Evolutionary conservation across 2,797 vertebrate species (phyloP), one percentile per base, ranked within the genome.

Genomic region (Sorex maritimensis): DNA sequence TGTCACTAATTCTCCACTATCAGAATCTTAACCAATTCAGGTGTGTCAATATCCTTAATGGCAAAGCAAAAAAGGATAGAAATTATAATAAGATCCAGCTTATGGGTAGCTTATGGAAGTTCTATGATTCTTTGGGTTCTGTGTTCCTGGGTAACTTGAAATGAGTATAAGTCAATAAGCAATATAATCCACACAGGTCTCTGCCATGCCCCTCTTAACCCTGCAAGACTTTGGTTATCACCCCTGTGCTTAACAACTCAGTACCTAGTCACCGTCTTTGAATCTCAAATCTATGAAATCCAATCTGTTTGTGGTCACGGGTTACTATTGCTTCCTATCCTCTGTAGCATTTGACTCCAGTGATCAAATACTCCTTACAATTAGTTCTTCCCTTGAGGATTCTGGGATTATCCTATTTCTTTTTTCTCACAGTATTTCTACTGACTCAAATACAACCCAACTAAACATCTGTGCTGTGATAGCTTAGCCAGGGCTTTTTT

Each of bases 41-140:
- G 38, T 12, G 0, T 23, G 77, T 38, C 4, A 9, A 65, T 2
- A 80, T 41, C 80, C 81, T 69, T 46, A 88, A 85, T 5, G 5
- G 8, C 12, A 95, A 92, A 87, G 8, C 49, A 88, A n/a, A 55
- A 49, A 85, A 9, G 28, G 23, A 58, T 5, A 78, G 41, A 75
- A 68, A 52, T n/a, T 34, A 41, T 10, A 5, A 81, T 28, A 52
- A 28, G 26, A 86, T 77, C 86, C 69, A 92, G 30, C 46, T 34
- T 34, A 34, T 34, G 34, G 34, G 34, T 34, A 34, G 34, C 34
- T 34, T n/a, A n/a, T 15, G 10, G 46, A 88, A 61, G 8, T 88
- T 90, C 67, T 88, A 52, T 63, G 41, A 85, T 72, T 79, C 38
- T 87, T 86, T 80, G 68, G 72, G n/a, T 72, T 9, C 58, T 90